These are phyloP conservation scores for Mesorhabditis sp. DNA, from an alignment of 2,888 invertebrate genomes.

Conservation along the genomic window DNA sequence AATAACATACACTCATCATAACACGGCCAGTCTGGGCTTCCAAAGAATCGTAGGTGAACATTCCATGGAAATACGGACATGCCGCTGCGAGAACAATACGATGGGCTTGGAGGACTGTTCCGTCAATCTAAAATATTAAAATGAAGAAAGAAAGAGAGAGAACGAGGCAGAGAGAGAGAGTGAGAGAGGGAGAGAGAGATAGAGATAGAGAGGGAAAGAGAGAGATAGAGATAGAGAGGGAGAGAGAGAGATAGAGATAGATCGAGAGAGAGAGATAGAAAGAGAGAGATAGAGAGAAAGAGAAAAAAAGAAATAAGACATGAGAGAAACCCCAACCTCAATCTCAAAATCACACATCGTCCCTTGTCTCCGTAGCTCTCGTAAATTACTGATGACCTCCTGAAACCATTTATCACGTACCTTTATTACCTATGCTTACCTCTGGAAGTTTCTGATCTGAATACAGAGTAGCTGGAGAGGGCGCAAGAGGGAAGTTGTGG, in stretches of 20 bases:
- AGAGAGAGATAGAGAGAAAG: too few species aligned
- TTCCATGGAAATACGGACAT: conserved; percentile 62
- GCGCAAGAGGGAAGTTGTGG: not conserved
- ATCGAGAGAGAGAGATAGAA: too few species aligned
- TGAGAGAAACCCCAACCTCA: conserved; percentile 19
- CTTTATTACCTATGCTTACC: not conserved
- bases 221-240: too few species aligned
- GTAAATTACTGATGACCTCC: not conserved
- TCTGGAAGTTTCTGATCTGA: not conserved
- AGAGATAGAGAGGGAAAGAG: too few species aligned
- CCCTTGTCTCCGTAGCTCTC: conserved; percentile 13
- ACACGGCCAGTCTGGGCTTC: not conserved
- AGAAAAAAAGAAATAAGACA: not conserved
- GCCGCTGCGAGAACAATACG: conserved; percentile 60
- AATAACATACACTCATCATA: not conserved
- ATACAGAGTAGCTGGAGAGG: not conserved
- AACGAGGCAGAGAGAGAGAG: too few species aligned
- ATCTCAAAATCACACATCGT: conserved; percentile 45
- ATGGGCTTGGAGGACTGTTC: conserved; percentile 53
- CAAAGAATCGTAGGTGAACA: conserved; percentile 58
- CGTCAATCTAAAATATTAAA: conserved; percentile 26
- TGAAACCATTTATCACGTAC: not conserved
- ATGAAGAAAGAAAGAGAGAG: too few species aligned
- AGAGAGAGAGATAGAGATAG: too few species aligned
- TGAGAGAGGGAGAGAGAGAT: too few species aligned